Evolutionary conservation across 1,140 invertebrate genomes (phyloP).

Genomic region (Halyomorpha halys): DNA sequence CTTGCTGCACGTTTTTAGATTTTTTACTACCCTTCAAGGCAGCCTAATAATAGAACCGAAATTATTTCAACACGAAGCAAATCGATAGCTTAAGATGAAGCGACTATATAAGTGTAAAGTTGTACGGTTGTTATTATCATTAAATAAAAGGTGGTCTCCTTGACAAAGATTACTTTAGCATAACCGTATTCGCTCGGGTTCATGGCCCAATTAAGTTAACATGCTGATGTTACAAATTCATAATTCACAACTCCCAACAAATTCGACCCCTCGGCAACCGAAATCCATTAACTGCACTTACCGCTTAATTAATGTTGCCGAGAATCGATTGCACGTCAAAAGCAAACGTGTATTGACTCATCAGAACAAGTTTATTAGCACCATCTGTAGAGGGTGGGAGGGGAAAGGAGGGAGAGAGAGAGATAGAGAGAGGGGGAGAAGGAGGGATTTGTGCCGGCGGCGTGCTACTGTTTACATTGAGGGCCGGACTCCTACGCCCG

Average conservation of each 20-base stretch:
- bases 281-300: constrained; percentile 22
- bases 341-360: not conserved
- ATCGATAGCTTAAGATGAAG: too few relatives aligned
- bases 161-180: too few relatives aligned
- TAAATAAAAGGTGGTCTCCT: too few relatives aligned
- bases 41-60: too few relatives aligned
- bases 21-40: too few relatives aligned
- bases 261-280: constrained; percentile 23
- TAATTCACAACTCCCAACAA: not conserved
- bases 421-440: not conserved
- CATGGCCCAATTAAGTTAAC: too few relatives aligned
- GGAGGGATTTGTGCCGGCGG: not conserved
- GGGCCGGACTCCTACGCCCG: too few relatives aligned
- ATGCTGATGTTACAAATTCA: constrained; percentile 15
- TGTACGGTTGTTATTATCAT: too few relatives aligned
- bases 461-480: not conserved
- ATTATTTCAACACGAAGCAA: too few relatives aligned
- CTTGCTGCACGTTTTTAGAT: too few relatives aligned
- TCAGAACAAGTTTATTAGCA: not conserved
- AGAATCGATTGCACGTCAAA: constrained; percentile 1
- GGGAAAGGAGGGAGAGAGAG: not conserved
- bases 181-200: too few relatives aligned
- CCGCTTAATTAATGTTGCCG: constrained; percentile 10
- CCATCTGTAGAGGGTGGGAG: not conserved
- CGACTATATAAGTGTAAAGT: too few relatives aligned